Evolutionary conservation across 2,113 vertebrate genomes (phyloP).

Genomic region (Balaeniceps rex): DNA sequence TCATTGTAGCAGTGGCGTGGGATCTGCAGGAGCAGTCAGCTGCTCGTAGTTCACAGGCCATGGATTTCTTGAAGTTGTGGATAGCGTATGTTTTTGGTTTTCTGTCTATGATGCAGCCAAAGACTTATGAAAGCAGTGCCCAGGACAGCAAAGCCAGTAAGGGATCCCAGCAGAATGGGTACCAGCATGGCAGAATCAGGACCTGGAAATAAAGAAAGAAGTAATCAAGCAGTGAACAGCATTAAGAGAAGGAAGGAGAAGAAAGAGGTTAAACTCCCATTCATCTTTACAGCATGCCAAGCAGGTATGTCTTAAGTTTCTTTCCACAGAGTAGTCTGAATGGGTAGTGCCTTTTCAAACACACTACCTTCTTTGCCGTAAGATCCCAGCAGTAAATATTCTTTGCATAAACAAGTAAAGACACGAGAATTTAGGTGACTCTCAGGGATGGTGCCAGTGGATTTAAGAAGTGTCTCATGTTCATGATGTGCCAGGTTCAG

Average conservation of each 20-base stretch:
- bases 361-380: background rate
- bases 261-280: background rate
- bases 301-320: background rate
- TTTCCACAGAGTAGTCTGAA: background rate
- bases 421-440: background rate
- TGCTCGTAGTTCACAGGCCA: background rate
- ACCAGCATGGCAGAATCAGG: background rate
- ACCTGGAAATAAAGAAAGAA: background rate
- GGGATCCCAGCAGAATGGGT: slow-evolving; percentile 10
- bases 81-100: rapidly evolving
- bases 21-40: background rate
- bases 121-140: background rate
- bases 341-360: background rate
- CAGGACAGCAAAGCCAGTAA: background rate
- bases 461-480: background rate
- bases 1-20: background rate
- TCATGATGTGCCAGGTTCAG: background rate
- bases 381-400: background rate
- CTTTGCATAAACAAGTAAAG: background rate
- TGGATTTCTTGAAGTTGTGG: background rate
- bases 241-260: background rate
- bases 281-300: background rate
- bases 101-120: slow-evolving; percentile 1
- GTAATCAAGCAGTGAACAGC: background rate
- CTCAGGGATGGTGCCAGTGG: background rate